A percentile compares a stretch with the other conserved stretches of the same genome.
Conservation (phyloP, 1,140 invertebrate genomes). For the Nasonia vitripennis region DNA sequence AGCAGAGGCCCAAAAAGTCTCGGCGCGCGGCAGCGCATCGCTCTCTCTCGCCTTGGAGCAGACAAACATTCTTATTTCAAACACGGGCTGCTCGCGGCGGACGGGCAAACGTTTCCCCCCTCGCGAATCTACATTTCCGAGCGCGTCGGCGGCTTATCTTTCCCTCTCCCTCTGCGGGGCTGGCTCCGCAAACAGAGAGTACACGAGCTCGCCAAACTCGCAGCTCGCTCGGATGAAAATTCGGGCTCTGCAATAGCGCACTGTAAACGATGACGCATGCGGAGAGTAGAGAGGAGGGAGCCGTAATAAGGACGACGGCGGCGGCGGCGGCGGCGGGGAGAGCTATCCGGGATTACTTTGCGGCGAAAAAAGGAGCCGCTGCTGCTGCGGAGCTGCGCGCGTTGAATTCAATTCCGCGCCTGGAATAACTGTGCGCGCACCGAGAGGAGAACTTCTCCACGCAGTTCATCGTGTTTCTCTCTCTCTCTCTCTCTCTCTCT, state of each 20-base stretch:
- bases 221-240: slow-evolving; percentile 7
- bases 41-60: too few relatives aligned
- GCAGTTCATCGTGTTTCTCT: too few relatives aligned
- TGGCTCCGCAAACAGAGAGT: not conserved
- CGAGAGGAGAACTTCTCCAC: too few relatives aligned
- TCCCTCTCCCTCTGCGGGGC: not conserved
- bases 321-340: not conserved
- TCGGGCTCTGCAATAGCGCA: not conserved
- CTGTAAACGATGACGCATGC: slow-evolving; percentile 7
- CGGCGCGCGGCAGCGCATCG: not conserved
- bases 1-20: not conserved
- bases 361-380: not conserved
- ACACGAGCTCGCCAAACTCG: not conserved
- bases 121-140: slow-evolving; percentile 13
- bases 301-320: not conserved
- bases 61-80: not conserved
- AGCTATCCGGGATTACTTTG: not conserved
- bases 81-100: not conserved
- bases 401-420: not conserved
- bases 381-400: too few relatives aligned
- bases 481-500: too few relatives aligned
- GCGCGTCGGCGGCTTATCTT: not conserved
- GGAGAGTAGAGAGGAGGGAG: not conserved
- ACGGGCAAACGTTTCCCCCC: not conserved
- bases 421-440: not conserved